These are phyloP conservation scores for Pygocentrus nattereri DNA, from an alignment of 2,797 vertebrate species.

Conservation along the genomic window DNA sequence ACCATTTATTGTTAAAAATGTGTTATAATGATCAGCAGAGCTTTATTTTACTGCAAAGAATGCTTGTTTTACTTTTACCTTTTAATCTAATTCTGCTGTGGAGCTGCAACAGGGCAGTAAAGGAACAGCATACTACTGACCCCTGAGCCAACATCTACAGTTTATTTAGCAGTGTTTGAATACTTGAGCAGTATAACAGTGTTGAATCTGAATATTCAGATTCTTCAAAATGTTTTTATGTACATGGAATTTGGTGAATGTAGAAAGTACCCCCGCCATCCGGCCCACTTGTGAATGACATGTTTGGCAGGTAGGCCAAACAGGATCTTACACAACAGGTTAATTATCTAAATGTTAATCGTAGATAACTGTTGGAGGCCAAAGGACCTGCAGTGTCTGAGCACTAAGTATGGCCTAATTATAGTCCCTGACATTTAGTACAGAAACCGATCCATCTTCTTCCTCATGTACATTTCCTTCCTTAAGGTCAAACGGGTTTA, in stretches of 20 bases:
- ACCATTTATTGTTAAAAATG: no score
- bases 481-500: slow-evolving; percentile 81
- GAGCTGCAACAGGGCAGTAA: no score
- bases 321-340: slow-evolving; percentile 44
- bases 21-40: no score
- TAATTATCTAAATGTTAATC: slow-evolving; percentile 76
- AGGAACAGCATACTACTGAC: no score
- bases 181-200: neutral
- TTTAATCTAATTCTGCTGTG: no score
- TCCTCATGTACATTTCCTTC: slow-evolving; percentile 79
- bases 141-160: no score
- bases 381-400: slow-evolving; percentile 67
- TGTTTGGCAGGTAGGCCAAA: slow-evolving; percentile 10
- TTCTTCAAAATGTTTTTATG: neutral
- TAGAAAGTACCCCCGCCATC: neutral
- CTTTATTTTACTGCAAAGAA: no score
- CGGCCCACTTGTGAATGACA: neutral
- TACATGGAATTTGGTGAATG: neutral
- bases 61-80: no score
- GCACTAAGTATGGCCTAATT: slow-evolving; percentile 82
- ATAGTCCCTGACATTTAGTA: slow-evolving; percentile 82
- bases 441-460: slow-evolving; percentile 74
- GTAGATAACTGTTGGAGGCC: slow-evolving; percentile 71
- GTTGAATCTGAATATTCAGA: no score
- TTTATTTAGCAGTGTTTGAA: no score